Conservation (phyloP, 2,797 vertebrate species). For the Acipenser transmontanus region DNA sequence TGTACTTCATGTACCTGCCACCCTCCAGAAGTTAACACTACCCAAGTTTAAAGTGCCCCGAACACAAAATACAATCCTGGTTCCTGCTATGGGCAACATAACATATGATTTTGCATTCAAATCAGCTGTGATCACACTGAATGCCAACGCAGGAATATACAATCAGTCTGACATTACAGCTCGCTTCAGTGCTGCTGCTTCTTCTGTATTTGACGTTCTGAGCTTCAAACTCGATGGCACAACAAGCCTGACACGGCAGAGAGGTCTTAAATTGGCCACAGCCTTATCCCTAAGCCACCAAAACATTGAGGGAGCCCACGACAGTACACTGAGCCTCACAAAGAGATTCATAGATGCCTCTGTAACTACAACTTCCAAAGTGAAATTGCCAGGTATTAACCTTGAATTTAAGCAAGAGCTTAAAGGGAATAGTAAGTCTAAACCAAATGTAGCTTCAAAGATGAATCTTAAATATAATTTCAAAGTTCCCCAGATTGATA, state of each 20-base stretch:
- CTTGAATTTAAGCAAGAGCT: constrained; percentile 76
- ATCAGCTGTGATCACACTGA: constrained; percentile 73
- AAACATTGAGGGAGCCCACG: constrained; percentile 68
- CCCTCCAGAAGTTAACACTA: constrained; percentile 65
- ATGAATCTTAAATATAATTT: constrained; percentile 69
- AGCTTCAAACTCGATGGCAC: constrained; percentile 79
- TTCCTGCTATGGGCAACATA: constrained; percentile 86
- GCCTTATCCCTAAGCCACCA: constrained; percentile 66
- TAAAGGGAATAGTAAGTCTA: constrained; percentile 69
- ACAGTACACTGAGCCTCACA: constrained; percentile 71
- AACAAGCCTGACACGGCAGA: constrained; percentile 72
- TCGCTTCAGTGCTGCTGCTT: constrained; percentile 63
- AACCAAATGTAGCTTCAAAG: constrained; percentile 66
- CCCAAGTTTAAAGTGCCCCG: constrained; percentile 65
- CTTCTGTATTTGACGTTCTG: constrained; percentile 72
- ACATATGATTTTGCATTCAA: constrained; percentile 86
- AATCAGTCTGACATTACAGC: constrained; percentile 77
- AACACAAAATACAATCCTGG: constrained; percentile 59
- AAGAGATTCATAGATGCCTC: constrained; percentile 68
- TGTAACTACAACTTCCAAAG: constrained; percentile 58
- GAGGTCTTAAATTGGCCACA: constrained; percentile 76
- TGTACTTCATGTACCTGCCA: constrained; percentile 66
- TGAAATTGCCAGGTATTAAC: constrained; percentile 58
- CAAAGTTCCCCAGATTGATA: constrained; percentile 45
- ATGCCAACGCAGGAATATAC: constrained; percentile 67